A percentile compares a stretch with the other conserved stretches of the same genome.
phyloP scores from a whole-genome alignment of 2,113 vertebrate species.

The Zosterops japonicus region DNA sequence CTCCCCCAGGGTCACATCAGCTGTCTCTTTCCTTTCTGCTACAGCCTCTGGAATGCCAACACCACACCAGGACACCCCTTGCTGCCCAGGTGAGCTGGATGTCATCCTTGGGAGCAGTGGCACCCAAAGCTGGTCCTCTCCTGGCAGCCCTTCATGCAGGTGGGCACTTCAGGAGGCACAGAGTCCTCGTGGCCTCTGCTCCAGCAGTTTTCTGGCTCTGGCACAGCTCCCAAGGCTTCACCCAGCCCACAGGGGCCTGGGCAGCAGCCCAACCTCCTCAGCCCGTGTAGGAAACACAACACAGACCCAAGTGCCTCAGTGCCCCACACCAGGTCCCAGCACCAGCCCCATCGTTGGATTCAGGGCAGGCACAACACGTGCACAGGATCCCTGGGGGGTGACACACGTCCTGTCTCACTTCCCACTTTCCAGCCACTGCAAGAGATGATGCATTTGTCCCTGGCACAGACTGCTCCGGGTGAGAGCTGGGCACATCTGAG shows the following conservation, averaged over 20 bases:
- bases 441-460: not conserved
- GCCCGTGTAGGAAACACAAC: rapidly evolving
- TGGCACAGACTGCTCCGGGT: not conserved
- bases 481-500: not conserved
- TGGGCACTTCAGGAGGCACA: not conserved
- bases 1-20: not conserved
- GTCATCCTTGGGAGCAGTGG: not conserved
- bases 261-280: not conserved
- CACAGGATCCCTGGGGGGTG: not conserved
- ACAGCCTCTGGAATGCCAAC: not conserved
- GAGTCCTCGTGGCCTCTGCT: not conserved
- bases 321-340: rapidly evolving
- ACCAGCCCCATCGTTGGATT: not conserved
- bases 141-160: rapidly evolving
- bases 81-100: not conserved
- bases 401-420: not conserved
- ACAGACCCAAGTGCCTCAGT: rapidly evolving
- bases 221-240: not conserved
- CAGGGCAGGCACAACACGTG: rapidly evolving
- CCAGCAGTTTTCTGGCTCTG: not conserved
- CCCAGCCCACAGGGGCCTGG: not conserved
- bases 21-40: rapidly evolving
- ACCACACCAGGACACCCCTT: rapidly evolving
- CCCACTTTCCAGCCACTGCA: not conserved
- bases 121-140: not conserved